phyloP scores from a whole-genome alignment of 2,797 vertebrate genomes.

The Merluccius polli region DNA sequence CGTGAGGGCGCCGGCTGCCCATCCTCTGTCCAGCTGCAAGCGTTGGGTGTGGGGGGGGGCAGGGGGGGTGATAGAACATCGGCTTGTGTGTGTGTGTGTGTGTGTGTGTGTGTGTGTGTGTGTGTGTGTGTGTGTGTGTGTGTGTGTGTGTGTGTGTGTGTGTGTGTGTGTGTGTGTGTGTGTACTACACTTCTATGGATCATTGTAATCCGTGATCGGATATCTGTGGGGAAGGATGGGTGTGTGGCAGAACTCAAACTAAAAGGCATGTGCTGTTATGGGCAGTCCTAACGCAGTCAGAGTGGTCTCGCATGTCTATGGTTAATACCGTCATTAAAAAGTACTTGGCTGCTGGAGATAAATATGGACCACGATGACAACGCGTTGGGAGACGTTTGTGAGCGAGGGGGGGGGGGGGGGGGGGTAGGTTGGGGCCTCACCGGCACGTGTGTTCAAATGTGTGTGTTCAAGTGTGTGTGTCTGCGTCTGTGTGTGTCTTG shows the following conservation, averaged over 20 bases:
- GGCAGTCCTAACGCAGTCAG: conserved; percentile 14
- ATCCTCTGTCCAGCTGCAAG: conserved; percentile 61
- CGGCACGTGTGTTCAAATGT: background rate
- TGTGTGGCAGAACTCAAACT: conserved; percentile 53
- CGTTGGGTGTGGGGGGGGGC: background rate
- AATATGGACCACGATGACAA: background rate
- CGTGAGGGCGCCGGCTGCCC: conserved; percentile 58
- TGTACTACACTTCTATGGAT: conserved; percentile 51
- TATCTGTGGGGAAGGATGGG: conserved; percentile 45
- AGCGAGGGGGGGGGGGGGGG: too few relatives aligned
- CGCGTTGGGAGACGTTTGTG: background rate
- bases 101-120: background rate
- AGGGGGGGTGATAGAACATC: background rate
- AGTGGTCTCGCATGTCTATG: conserved; percentile 51
- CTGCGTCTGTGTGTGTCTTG: conserved; percentile 18
- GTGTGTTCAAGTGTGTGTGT: conserved; percentile 3
- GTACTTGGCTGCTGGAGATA: conserved; percentile 1
- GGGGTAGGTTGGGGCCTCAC: background rate
- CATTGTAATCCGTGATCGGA: conserved; percentile 49
- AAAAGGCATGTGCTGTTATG: background rate
- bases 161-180: background rate
- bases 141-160: background rate
- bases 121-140: background rate
- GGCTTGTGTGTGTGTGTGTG: background rate
- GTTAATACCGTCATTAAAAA: conserved; percentile 64